Conservation (phyloP, 2,113 vertebrate species). For the Heliornis fulica region DNA sequence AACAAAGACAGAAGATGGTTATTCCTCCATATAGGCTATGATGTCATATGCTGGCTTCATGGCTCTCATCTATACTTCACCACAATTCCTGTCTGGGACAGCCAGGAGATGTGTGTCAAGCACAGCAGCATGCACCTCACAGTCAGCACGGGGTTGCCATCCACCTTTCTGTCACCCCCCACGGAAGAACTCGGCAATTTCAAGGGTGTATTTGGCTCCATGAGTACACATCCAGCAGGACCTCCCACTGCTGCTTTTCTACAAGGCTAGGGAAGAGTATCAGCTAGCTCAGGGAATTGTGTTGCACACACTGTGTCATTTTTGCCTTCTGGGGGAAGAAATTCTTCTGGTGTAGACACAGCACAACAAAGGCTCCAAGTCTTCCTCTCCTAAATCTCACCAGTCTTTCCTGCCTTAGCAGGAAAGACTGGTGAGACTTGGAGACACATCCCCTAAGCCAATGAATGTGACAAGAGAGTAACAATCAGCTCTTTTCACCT, state of each 20-base stretch:
- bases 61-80: not conserved
- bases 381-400: not conserved
- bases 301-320: not conserved
- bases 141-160: not conserved
- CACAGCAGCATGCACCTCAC: not conserved
- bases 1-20: not conserved
- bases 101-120: too few relatives aligned
- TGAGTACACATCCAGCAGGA: not conserved
- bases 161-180: not conserved
- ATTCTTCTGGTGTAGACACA: not conserved
- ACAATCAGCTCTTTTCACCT: conserved; percentile 72
- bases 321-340: not conserved
- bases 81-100: not conserved
- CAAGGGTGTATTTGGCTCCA: not conserved
- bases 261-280: not conserved
- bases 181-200: not conserved
- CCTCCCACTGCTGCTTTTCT: not conserved
- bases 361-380: not conserved
- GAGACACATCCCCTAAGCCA: not conserved
- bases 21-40: not conserved
- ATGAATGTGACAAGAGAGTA: not conserved
- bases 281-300: not conserved
- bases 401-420: not conserved
- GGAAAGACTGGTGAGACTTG: too few relatives aligned
- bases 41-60: not conserved